Conservation (phyloP, 2,888 invertebrate genomes). For the Eubasilissa splendida region DNA sequence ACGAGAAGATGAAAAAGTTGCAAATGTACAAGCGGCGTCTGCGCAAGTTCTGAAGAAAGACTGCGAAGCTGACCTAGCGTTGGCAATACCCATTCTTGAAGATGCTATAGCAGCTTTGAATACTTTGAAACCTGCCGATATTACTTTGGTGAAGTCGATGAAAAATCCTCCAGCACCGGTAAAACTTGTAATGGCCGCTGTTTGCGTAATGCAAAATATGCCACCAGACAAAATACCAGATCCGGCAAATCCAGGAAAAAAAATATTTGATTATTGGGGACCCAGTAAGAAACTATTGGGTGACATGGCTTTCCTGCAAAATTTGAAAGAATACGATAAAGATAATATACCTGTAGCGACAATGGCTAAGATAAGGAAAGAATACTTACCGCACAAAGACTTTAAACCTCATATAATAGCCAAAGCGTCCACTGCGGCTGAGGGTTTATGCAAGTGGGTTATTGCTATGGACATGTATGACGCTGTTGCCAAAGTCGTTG, state of each 20-base stretch:
- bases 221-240: slow-evolving; percentile 85
- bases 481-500: slow-evolving; percentile 85
- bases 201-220: slow-evolving; percentile 89
- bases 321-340: slow-evolving; percentile 85
- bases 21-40: slow-evolving; percentile 88
- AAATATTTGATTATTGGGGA: slow-evolving; percentile 87
- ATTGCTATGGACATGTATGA: slow-evolving; percentile 93
- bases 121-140: slow-evolving; percentile 88
- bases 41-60: slow-evolving; percentile 89
- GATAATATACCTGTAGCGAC: slow-evolving; percentile 84
- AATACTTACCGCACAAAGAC: slow-evolving; percentile 82
- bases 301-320: slow-evolving; percentile 85
- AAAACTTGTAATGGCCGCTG: slow-evolving; percentile 90
- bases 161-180: slow-evolving; percentile 88
- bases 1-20: slow-evolving; percentile 89
- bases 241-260: slow-evolving; percentile 77
- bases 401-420: slow-evolving; percentile 87
- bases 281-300: slow-evolving; percentile 87
- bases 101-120: slow-evolving; percentile 84
- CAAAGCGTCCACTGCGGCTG: slow-evolving; percentile 94
- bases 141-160: slow-evolving; percentile 90
- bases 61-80: slow-evolving; percentile 93
- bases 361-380: slow-evolving; percentile 83
- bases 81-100: slow-evolving; percentile 88
- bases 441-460: slow-evolving; percentile 94